Evolutionary conservation across 2,888 invertebrate species (phyloP), one percentile per base, ranked within the genome.

Genomic region (Acleris cristana): DNA sequence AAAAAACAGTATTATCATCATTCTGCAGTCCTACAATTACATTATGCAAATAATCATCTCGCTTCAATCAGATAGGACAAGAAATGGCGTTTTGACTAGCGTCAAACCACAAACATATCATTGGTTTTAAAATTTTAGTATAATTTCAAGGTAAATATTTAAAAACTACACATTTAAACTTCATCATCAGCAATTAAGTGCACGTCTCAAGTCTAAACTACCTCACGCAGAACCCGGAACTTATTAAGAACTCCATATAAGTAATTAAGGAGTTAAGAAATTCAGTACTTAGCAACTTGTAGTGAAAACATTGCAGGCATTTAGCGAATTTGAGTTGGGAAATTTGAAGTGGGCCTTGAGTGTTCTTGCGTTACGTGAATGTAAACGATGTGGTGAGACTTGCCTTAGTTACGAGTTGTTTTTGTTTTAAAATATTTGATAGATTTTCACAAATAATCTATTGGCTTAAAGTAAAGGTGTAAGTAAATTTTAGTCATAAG

Each of bases 181-280:
- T 18, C 66, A 57, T 62, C 30, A 57, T 48, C 40, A 54, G 21
- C 52, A 66, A 61, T 61, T 61, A 62, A 61, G 51, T 44, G 51
- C 18, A 52, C 53, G 49, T 54, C 18, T 49, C 61, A 53, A 56
- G 61, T 48, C 56, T 71, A 64, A 73, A 74, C 69, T 73, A 57
- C 54, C 53, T 52, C 70, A 70, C 64, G 60, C 64, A 69, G 72
- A 72, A 75, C 74, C 74, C 75, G 74, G 76, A 73, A 72, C 75
- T 73, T 71, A 73, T 72, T 83, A 85, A 77, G 84, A 82, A 76
- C 76, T 77, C 77, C 75, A 74, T 79, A 76, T 79, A 83, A 84
- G 82, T 84, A 84, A 86, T 87, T 87, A 87, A 72, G 72, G 76
- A 84, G 85, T 87, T 85, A 83, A 83, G 82, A 80, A 85, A 84